These are phyloP conservation scores for Actinostola sp. DNA, from an alignment of 92 coral and sea anemone species.

Conservation along the genomic window DNA sequence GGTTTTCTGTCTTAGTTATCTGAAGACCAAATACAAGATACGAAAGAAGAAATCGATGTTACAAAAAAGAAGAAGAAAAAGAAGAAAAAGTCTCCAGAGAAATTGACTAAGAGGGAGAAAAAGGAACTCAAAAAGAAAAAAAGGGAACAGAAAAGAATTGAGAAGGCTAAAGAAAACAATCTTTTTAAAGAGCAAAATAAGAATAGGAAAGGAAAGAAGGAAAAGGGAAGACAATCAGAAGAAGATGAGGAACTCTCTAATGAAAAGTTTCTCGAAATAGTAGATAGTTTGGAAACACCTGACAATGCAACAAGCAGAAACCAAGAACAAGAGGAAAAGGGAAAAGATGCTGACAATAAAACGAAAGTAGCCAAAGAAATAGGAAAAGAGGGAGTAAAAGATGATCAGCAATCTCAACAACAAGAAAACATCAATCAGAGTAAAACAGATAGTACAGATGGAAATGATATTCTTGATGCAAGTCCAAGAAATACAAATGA, in stretches of 20 bases:
- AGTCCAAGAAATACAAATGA: too few relatives aligned
- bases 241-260: background rate
- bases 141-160: background rate
- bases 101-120: background rate
- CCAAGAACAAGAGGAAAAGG: background rate
- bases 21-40: background rate
- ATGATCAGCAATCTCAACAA: too few relatives aligned
- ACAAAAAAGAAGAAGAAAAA: background rate
- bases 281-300: background rate
- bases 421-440: too few relatives aligned
- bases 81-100: background rate
- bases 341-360: background rate
- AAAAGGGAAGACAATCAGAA: background rate
- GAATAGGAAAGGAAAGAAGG: background rate
- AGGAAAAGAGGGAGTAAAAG: too few relatives aligned
- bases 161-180: background rate
- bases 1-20: too few relatives aligned
- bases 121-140: background rate
- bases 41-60: background rate
- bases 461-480: too few relatives aligned
- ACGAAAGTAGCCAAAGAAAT: too few relatives aligned
- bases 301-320: background rate
- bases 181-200: background rate
- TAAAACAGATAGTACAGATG: too few relatives aligned
- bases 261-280: background rate